These are phyloP conservation scores for Cebus imitator DNA, from an alignment of 2,113 vertebrate species.

Conservation along the genomic window DNA sequence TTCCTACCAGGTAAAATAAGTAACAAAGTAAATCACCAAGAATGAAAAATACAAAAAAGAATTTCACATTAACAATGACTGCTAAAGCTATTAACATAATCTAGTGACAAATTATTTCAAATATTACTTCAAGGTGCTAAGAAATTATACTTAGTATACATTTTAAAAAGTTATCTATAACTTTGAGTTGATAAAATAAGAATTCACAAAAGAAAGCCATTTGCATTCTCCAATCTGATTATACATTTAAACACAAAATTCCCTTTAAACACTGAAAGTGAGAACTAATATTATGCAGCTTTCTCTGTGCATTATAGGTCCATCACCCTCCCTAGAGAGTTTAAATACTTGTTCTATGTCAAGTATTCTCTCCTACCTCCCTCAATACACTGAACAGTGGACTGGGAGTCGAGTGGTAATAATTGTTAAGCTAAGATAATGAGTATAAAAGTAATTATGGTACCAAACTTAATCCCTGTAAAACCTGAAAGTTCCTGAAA, in stretches of 20 bases:
- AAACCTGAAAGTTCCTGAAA: background rate
- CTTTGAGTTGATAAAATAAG: conserved; percentile 8
- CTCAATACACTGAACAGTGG: background rate
- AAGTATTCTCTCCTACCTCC: background rate
- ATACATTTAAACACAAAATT: conserved; percentile 18
- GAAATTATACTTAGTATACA: conserved; percentile 22
- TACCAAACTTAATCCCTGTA: background rate
- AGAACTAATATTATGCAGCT: background rate
- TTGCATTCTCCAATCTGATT: conserved; percentile 4
- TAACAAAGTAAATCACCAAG: background rate
- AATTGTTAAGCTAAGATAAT: background rate
- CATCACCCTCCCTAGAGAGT: background rate
- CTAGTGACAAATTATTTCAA: background rate
- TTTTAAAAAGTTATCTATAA: background rate
- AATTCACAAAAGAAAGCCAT: conserved; percentile 14
- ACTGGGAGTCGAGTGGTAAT: background rate
- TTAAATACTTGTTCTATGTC: background rate
- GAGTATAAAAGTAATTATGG: background rate
- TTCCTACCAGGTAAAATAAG: background rate
- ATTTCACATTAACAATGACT: background rate
- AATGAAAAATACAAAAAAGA: conserved; percentile 35
- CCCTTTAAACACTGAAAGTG: background rate
- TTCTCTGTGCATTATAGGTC: background rate
- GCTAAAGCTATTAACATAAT: background rate
- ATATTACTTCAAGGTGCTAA: background rate